Conservation (phyloP, 2,797 vertebrate genomes). For the Poeciliopsis turneri region DNA sequence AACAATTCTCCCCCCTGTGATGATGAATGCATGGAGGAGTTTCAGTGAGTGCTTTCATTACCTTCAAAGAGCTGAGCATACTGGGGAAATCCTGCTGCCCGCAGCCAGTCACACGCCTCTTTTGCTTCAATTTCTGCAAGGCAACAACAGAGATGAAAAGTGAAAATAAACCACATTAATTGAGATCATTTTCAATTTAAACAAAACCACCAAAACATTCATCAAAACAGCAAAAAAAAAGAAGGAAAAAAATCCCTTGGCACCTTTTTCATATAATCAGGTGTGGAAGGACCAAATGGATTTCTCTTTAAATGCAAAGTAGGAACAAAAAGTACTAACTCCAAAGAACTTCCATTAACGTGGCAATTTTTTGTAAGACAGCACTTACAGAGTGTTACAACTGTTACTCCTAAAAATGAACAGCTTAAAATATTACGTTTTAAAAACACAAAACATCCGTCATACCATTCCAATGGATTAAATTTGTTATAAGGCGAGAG, state of each 20-base stretch:
- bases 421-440: neutral
- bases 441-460: neutral
- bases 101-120: constrained; percentile 97
- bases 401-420: neutral
- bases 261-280: neutral
- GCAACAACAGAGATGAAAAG: constrained; percentile 54
- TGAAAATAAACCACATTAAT: constrained; percentile 17
- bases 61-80: constrained; percentile 94
- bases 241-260: neutral
- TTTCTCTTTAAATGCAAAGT: neutral
- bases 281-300: neutral
- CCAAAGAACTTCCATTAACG: neutral
- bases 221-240: constrained; percentile 3
- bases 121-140: constrained; percentile 96
- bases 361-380: neutral
- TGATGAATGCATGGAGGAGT: constrained; percentile 55
- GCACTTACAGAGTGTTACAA: neutral
- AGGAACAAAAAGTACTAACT: neutral
- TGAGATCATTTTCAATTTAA: constrained; percentile 25
- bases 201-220: constrained; percentile 15
- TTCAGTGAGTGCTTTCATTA: constrained; percentile 56
- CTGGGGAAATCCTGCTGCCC: constrained; percentile 97
- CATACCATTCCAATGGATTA: neutral
- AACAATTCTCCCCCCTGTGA: constrained; percentile 19
- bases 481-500: neutral